Percentiles rank a stretch among this genome's conserved stretches.
These are phyloP conservation scores for Callaeas wilsoni DNA, from an alignment of 2,113 vertebrate genomes.

Conservation along the genomic window DNA sequence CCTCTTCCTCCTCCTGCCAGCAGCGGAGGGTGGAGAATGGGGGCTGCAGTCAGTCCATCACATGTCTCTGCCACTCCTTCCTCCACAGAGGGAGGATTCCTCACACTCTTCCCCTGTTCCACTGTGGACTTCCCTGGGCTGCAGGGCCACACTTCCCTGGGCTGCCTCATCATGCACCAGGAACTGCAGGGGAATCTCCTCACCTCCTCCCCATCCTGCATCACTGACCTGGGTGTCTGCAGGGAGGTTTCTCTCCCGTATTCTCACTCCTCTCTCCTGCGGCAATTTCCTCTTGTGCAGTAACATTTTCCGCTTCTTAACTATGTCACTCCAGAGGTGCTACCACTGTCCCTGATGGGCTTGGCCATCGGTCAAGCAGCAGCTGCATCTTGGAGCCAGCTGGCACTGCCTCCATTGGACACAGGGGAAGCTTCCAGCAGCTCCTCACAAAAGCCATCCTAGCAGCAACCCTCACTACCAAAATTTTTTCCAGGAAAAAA, in stretches of 20 bases:
- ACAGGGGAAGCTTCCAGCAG: background rate
- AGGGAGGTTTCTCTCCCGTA: background rate
- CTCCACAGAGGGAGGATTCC: background rate
- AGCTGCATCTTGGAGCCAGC: accelerated
- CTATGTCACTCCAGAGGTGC: background rate
- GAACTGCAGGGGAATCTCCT: background rate
- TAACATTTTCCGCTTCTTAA: too few species aligned
- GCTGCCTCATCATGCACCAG: background rate
- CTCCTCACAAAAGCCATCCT: background rate
- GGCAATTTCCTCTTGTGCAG: background rate
- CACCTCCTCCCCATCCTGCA: background rate
- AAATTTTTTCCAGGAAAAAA: background rate
- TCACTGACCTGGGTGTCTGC: background rate
- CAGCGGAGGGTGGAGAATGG: accelerated
- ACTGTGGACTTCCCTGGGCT: too few species aligned
- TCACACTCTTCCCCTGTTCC: background rate
- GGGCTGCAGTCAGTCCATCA: background rate
- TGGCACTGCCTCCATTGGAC: background rate
- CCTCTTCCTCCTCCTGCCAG: background rate
- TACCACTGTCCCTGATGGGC: background rate
- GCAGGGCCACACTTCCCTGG: background rate
- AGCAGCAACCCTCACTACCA: background rate
- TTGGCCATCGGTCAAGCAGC: background rate
- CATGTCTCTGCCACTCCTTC: background rate
- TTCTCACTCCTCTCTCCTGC: background rate